These are phyloP conservation scores for Sinhomidia bicolor DNA, from an alignment of 2,888 invertebrate species.

Conservation along the genomic window DNA sequence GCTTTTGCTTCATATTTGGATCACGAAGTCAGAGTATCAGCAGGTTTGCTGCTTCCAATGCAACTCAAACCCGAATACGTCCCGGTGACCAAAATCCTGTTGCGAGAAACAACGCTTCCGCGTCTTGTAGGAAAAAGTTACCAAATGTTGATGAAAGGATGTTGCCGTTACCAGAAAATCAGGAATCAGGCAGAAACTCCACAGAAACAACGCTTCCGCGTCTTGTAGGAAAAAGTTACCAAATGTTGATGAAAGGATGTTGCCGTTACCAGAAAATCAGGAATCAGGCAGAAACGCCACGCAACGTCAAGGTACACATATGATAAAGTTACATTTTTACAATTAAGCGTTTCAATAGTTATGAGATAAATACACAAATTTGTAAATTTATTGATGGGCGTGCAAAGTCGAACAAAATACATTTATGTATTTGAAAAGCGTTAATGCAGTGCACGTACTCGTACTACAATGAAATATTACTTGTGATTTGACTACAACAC, in stretches of 20 bases:
- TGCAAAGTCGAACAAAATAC: too few species aligned
- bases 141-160: neutral
- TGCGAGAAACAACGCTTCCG: constrained; percentile 68
- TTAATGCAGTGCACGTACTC: too few species aligned
- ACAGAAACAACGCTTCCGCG: constrained; percentile 67
- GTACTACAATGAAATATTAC: too few species aligned
- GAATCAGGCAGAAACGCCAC: neutral
- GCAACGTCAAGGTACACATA: too few species aligned
- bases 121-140: constrained; percentile 36
- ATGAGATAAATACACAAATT: too few species aligned
- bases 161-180: neutral
- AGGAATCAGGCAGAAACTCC: neutral
- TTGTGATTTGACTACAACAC: too few species aligned
- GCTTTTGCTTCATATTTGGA: constrained; percentile 76
- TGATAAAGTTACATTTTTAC: too few species aligned
- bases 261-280: neutral
- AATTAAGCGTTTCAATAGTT: too few species aligned
- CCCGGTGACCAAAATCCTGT: constrained; percentile 76
- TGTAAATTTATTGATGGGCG: too few species aligned
- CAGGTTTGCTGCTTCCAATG: constrained; percentile 68
- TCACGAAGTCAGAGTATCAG: constrained; percentile 62
- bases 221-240: constrained; percentile 38
- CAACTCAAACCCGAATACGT: constrained; percentile 72
- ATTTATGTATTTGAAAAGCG: too few species aligned
- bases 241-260: neutral